These are phyloP conservation scores for Dasypolia templi DNA, from an alignment of 2,888 invertebrate species.

Conservation along the genomic window DNA sequence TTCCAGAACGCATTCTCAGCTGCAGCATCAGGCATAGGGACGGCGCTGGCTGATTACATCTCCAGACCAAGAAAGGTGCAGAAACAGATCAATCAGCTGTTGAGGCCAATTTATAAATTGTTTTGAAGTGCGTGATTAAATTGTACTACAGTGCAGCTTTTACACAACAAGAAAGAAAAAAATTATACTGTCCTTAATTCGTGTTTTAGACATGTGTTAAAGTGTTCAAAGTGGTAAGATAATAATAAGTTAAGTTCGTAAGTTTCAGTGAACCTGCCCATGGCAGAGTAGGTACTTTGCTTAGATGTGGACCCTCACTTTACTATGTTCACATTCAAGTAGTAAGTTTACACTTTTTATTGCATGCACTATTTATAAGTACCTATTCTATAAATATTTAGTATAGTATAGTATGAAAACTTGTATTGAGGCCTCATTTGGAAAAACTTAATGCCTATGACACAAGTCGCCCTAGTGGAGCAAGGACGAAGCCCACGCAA, in stretches of 20 bases:
- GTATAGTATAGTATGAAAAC: neutral
- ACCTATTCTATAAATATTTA: neutral
- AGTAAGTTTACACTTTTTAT: neutral
- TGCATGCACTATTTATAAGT: neutral
- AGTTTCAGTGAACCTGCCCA: neutral
- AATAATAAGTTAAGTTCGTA: neutral
- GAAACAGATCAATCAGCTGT: slow-evolving; percentile 81
- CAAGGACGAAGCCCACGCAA: slow-evolving; percentile 52
- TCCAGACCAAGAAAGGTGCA: slow-evolving; percentile 81
- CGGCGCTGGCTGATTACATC: slow-evolving; percentile 87
- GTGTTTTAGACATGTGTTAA: slow-evolving; percentile 7
- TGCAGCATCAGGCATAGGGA: slow-evolving; percentile 89
- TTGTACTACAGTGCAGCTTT: slow-evolving; percentile 17
- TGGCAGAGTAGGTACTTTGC: neutral
- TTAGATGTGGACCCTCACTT: neutral
- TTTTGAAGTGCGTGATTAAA: slow-evolving; percentile 70
- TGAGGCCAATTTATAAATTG: slow-evolving; percentile 83
- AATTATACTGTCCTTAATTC: neutral
- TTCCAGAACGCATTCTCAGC: slow-evolving; percentile 81
- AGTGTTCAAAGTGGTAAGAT: slow-evolving; percentile 24
- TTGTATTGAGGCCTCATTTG: slow-evolving; percentile 7
- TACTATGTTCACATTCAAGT: neutral
- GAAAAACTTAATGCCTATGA: slow-evolving; percentile 28
- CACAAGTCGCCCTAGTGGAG: slow-evolving; percentile 26
- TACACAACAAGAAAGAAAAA: no score